These are phyloP conservation scores for Mimachlamys varia DNA, from an alignment of 2,888 invertebrate species.

Conservation along the genomic window DNA sequence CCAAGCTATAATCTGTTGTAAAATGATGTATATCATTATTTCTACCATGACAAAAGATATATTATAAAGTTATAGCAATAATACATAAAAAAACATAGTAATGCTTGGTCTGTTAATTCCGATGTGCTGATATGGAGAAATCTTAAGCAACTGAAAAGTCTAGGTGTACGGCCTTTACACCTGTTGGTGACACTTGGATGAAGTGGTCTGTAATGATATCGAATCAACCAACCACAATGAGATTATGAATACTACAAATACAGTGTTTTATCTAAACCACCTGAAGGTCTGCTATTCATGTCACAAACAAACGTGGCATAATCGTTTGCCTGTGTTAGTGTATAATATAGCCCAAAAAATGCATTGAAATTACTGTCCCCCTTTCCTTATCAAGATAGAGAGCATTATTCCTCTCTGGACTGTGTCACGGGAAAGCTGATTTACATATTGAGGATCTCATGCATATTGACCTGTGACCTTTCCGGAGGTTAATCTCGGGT, in stretches of 20 bases:
- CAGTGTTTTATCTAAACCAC: slow-evolving; percentile 1
- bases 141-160: too few species aligned
- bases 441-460: background rate
- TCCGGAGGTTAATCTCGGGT: background rate
- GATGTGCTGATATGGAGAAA: too few species aligned
- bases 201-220: background rate
- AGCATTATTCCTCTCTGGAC: background rate
- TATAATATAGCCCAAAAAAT: background rate
- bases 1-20: too few species aligned
- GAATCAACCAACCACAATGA: background rate
- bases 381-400: background rate
- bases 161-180: too few species aligned
- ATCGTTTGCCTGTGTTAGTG: background rate
- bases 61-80: too few species aligned
- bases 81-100: too few species aligned
- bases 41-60: too few species aligned
- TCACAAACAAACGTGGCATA: background rate
- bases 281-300: background rate
- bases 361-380: background rate
- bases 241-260: background rate
- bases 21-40: too few species aligned
- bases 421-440: background rate
- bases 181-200: too few species aligned
- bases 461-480: background rate
- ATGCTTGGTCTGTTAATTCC: too few species aligned